Evolutionary conservation across 2,797 vertebrate genomes (phyloP).

Genomic region (Chloroceryle inda): DNA sequence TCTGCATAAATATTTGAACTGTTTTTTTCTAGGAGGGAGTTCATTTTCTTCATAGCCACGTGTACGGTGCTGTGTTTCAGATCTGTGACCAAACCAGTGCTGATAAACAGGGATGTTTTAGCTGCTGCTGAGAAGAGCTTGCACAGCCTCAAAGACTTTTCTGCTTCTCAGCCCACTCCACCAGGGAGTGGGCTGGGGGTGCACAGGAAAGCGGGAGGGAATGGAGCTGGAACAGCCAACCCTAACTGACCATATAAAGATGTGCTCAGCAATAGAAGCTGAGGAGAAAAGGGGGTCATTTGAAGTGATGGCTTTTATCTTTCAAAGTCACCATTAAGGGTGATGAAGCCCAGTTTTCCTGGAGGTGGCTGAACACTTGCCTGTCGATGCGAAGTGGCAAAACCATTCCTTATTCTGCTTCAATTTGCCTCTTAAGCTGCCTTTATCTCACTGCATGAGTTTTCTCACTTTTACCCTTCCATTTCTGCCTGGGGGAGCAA

Average conservation of each 20-base stretch:
- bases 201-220: neutral
- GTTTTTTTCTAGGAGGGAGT: neutral
- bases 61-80: neutral
- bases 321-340: accelerated
- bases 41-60: neutral
- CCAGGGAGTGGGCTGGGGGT: accelerated
- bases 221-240: accelerated
- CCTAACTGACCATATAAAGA: accelerated
- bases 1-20: neutral
- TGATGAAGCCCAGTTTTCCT: neutral
- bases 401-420: neutral
- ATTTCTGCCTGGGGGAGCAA: neutral
- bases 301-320: accelerated
- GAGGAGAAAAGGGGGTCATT: neutral
- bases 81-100: neutral
- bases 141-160: neutral
- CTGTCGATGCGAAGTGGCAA: neutral
- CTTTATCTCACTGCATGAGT: neutral
- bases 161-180: neutral
- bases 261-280: neutral
- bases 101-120: neutral
- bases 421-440: neutral
- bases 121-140: neutral
- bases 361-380: neutral
- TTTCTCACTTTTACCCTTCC: neutral